Evolutionary conservation across 2,797 vertebrate genomes (phyloP), one percentile per base, ranked within the genome.

Genomic region (Denticeps clupeoides): DNA sequence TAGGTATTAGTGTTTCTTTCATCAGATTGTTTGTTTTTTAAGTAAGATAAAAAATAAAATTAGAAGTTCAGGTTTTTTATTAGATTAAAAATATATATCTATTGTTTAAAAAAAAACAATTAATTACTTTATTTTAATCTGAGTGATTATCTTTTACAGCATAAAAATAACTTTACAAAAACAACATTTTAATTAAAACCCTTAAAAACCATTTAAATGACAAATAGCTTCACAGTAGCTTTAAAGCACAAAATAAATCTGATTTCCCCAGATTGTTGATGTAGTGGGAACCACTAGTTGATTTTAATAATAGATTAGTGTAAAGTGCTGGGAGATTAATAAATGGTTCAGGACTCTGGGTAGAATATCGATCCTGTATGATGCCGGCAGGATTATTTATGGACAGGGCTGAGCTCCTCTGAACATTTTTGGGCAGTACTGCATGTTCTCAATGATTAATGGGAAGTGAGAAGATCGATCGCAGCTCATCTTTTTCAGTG

Each of bases 121-220:
- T n/a, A n/a, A n/a, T n/a, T n/a, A n/a, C n/a, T n/a, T 85, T 81
- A 74, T 80, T 85, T 84, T 84, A 81, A 83, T 84, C 82, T 81
- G 78, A 83, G 81, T 86, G 84, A 84, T 83, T 80, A 81, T 80
- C 82, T 84, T 78, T 82, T 78, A 72, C 82, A 64, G 71, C 68
- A 67, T 77, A 84, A 85, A 82, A 83, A 85, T 85, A 84, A 79
- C 84, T 83, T 71, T 69, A 76, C 70, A 73, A 71, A 74, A 81
- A 82, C 78, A 83, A 83, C 82, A 82, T 83, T 85, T 82, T 82
- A 84, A 84, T 84, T 84, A 77, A 74, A 82, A 82, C 81, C 79
- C 82, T 79, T 84, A 83, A 84, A 82, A 79, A 77, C 70, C 72
- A 75, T 74, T 70, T 58, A 63, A 68, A 78, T 83, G 82, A 85